Percentiles rank a stretch among this genome's conserved stretches.
Conservation (phyloP, 2,797 vertebrate genomes). For the Harpagifer antarcticus region DNA sequence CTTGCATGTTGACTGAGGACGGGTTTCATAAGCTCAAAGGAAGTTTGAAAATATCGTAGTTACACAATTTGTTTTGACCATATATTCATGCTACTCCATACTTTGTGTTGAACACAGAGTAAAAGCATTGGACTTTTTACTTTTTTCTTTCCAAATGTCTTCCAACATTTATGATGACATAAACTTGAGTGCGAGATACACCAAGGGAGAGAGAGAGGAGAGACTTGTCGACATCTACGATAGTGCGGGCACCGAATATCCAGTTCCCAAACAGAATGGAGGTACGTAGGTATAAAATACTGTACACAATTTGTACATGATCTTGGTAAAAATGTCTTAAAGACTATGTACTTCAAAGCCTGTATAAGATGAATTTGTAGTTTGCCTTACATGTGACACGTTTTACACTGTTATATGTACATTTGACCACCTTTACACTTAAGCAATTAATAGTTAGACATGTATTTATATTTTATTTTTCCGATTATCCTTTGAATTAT, state of each 20-base stretch:
- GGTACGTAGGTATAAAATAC: slow-evolving; percentile 7
- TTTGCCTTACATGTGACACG: not conserved
- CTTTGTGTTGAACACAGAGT: slow-evolving; percentile 13
- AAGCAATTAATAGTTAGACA: too few species aligned
- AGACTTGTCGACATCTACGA: slow-evolving; percentile 50
- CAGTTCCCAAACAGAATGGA: accelerated
- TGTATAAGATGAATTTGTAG: too few species aligned
- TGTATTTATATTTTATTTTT: too few species aligned
- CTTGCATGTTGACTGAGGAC: not conserved
- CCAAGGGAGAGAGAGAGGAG: not conserved
- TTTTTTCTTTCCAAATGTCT: slow-evolving; percentile 16
- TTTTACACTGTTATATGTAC: not conserved
- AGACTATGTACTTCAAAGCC: not conserved
- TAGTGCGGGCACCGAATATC: accelerated
- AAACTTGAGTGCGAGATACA: not conserved
- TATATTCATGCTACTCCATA: slow-evolving; percentile 11
- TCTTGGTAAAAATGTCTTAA: not conserved
- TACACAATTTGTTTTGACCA: not conserved
- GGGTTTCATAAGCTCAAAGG: not conserved
- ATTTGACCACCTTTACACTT: not conserved
- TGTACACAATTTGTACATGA: not conserved
- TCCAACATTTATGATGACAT: slow-evolving; percentile 43
- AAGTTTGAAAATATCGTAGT: too few species aligned
- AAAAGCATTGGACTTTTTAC: not conserved
- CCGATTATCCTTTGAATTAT: too few species aligned